Conservation (phyloP, 2,888 invertebrate genomes). For the Hirtodrosophila alboralis region DNA sequence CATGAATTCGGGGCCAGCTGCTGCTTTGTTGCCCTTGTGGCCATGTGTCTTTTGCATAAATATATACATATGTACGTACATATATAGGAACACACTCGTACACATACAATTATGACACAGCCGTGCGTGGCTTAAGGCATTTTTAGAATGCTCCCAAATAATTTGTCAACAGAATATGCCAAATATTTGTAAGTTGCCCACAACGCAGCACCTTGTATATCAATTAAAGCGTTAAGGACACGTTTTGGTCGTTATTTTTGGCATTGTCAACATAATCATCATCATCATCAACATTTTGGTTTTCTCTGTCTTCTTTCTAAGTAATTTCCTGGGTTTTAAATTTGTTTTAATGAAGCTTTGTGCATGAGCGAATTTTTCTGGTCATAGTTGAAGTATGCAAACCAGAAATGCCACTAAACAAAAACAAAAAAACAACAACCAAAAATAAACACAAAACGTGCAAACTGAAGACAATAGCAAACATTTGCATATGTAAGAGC, state of each 20-base stretch:
- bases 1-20: constrained; percentile 34
- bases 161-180: constrained; percentile 53
- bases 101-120: constrained; percentile 1
- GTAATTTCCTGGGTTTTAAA: constrained; percentile 65
- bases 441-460: constrained; percentile 10
- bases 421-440: constrained; percentile 27
- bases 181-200: constrained; percentile 33
- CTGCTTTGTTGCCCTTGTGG: constrained; percentile 39
- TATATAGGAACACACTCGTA: constrained; percentile 12
- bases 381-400: constrained; percentile 24
- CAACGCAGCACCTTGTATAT: constrained; percentile 46
- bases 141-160: constrained; percentile 34
- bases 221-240: constrained; percentile 61
- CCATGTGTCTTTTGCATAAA: constrained; percentile 12
- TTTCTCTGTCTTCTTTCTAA: constrained; percentile 42
- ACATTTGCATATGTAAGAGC: constrained; percentile 37
- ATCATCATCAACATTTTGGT: constrained; percentile 25
- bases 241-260: constrained; percentile 61
- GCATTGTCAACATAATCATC: constrained; percentile 39
- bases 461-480: constrained; percentile 24
- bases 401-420: constrained; percentile 21
- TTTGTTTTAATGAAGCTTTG: constrained; percentile 47
- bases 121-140: constrained; percentile 28
- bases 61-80: constrained; percentile 9
- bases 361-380: constrained; percentile 52